phyloP scores from a whole-genome alignment of 2,888 invertebrate genomes.

The Agonopterix heracliana region DNA sequence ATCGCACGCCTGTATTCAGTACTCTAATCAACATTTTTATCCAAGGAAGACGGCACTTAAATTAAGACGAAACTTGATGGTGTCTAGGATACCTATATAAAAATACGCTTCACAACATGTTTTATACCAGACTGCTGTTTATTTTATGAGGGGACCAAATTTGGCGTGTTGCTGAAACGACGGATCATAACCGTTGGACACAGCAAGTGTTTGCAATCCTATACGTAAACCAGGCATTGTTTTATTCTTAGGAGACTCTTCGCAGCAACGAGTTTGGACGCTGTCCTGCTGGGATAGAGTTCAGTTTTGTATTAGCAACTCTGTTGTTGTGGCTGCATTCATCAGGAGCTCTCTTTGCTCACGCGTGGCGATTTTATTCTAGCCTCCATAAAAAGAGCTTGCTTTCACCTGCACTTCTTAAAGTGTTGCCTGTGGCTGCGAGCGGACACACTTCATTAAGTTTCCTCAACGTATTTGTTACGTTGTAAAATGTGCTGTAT shows the following conservation, averaged over 20 bases:
- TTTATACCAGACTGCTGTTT: slow-evolving; percentile 55
- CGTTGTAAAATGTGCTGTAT: background rate
- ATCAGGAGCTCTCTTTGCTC: slow-evolving; percentile 40
- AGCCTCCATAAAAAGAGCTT: slow-evolving; percentile 49
- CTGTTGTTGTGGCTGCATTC: slow-evolving; percentile 40
- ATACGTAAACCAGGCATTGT: slow-evolving; percentile 51
- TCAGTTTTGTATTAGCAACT: slow-evolving; percentile 24
- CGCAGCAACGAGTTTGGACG: slow-evolving; percentile 26
- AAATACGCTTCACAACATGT: slow-evolving; percentile 46
- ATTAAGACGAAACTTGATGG: slow-evolving; percentile 12
- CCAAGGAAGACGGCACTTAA: slow-evolving; percentile 1
- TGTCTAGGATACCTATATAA: slow-evolving; percentile 30
- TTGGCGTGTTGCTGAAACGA: slow-evolving; percentile 66
- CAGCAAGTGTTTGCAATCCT: slow-evolving; percentile 64
- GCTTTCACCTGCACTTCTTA: slow-evolving; percentile 49
- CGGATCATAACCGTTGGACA: slow-evolving; percentile 68
- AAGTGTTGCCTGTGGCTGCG: slow-evolving; percentile 33
- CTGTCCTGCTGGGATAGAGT: slow-evolving; percentile 27
- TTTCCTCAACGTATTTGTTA: slow-evolving; percentile 1
- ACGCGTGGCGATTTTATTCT: slow-evolving; percentile 55
- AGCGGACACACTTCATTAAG: slow-evolving; percentile 48
- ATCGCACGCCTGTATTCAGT: too few relatives aligned
- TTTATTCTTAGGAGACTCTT: slow-evolving; percentile 32
- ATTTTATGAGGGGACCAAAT: slow-evolving; percentile 67
- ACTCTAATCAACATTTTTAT: too few relatives aligned